Evolutionary conservation across 2,113 vertebrate genomes (phyloP).

Genomic region (Eulemur macaco): DNA sequence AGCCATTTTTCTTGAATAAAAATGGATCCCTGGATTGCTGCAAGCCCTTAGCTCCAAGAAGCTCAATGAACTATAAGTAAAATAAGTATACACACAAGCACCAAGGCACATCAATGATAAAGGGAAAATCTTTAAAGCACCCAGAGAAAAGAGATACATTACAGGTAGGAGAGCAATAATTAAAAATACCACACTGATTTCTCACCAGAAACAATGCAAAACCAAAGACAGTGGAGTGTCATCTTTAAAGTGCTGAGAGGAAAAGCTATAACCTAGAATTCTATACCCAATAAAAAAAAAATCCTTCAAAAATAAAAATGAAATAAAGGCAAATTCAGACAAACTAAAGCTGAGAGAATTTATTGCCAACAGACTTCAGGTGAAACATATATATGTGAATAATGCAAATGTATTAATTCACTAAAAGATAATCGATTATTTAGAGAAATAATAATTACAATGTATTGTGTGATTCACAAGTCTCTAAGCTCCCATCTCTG

Average conservation of each 20-base stretch:
- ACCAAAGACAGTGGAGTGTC: neutral
- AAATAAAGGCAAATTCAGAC: neutral
- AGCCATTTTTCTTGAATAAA: slow-evolving; percentile 43
- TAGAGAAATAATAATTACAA: slow-evolving; percentile 23
- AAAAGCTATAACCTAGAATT: neutral
- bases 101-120: neutral
- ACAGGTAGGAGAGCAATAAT: neutral
- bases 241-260: neutral
- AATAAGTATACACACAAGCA: neutral
- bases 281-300: neutral
- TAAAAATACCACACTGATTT: neutral
- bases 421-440: neutral
- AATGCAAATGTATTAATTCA: neutral
- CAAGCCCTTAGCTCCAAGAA: neutral
- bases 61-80: neutral
- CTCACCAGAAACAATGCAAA: neutral
- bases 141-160: neutral
- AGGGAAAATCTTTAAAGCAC: neutral
- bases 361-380: neutral
- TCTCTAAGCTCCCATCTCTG: neutral
- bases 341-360: neutral
- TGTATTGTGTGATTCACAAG: neutral
- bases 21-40: neutral
- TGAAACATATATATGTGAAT: neutral
- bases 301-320: neutral